A percentile compares a stretch with the other conserved stretches of the same genome.
phyloP scores from a whole-genome alignment of 2,797 vertebrate species.

The Harpagifer antarcticus region DNA sequence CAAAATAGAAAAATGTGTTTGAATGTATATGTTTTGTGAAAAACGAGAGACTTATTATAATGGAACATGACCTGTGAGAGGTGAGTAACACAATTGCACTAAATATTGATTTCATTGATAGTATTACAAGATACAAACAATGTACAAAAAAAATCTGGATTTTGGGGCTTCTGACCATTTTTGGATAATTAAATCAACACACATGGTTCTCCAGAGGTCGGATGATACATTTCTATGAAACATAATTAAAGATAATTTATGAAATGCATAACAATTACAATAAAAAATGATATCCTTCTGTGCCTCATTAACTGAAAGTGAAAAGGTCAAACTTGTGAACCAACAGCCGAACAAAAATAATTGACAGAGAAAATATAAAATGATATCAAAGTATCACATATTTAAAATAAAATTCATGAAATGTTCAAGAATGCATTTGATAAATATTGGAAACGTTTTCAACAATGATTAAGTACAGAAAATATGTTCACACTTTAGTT shows the following conservation, averaged over 20 bases:
- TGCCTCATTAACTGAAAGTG: neutral
- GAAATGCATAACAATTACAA: too few species aligned
- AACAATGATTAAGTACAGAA: slow-evolving; percentile 1
- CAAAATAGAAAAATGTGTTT: too few species aligned
- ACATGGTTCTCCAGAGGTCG: neutral
- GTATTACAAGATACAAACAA: too few species aligned
- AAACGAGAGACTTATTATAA: too few species aligned
- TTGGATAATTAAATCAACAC: neutral
- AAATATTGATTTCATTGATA: too few species aligned
- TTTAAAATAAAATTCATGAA: neutral
- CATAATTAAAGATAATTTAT: neutral
- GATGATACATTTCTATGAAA: neutral
- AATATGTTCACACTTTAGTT: neutral
- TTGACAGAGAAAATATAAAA: neutral
- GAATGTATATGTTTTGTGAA: too few species aligned
- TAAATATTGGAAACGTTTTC: slow-evolving; percentile 9
- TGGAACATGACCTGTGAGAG: too few species aligned
- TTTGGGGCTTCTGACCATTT: too few species aligned
- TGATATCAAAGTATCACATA: neutral
- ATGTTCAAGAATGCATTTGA: neutral
- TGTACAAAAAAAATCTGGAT: too few species aligned
- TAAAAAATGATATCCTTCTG: too few species aligned
- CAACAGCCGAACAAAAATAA: neutral
- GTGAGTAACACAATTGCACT: too few species aligned
- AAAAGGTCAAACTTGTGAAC: neutral